Evolutionary conservation across 1,140 invertebrate species (phyloP).

Genomic region (Ganaspis sp.): DNA sequence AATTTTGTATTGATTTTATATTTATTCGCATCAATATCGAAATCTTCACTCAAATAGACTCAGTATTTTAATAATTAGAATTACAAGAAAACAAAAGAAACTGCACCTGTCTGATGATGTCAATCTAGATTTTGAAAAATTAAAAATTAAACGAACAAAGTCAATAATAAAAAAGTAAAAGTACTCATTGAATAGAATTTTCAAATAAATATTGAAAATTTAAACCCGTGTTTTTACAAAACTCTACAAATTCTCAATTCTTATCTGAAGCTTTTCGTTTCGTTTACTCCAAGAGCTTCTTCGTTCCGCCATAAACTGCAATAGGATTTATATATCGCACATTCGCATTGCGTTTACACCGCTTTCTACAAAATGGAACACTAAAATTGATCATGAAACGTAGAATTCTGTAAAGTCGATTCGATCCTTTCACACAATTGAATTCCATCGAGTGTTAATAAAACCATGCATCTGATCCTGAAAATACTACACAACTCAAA

Average conservation of each 20-base stretch:
- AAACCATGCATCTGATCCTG: not conserved
- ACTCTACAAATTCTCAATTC: not conserved
- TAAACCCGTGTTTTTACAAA: not conserved
- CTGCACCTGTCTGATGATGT: too few relatives aligned
- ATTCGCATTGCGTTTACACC: conserved; percentile 13
- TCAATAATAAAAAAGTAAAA: too few relatives aligned
- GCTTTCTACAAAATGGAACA: conserved; percentile 6
- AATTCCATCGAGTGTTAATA: conserved; percentile 11
- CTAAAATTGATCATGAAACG: conserved; percentile 23
- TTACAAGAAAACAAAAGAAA: too few relatives aligned
- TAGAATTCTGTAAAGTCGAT: not conserved
- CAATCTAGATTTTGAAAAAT: too few relatives aligned
- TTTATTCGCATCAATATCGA: too few relatives aligned
- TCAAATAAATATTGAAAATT: not conserved
- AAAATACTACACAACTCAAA: not conserved
- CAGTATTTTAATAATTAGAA: too few relatives aligned
- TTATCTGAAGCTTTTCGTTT: conserved; percentile 2
- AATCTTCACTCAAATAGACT: too few relatives aligned
- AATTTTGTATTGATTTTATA: too few relatives aligned
- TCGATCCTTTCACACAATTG: conserved; percentile 7
- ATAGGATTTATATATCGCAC: conserved; percentile 7
- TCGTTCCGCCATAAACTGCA: not conserved
- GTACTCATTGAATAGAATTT: not conserved
- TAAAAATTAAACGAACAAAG: too few relatives aligned
- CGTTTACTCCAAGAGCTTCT: conserved; percentile 8